Conservation (phyloP, 1,140 invertebrate genomes). For the Thaumetopoea pityocampa region DNA sequence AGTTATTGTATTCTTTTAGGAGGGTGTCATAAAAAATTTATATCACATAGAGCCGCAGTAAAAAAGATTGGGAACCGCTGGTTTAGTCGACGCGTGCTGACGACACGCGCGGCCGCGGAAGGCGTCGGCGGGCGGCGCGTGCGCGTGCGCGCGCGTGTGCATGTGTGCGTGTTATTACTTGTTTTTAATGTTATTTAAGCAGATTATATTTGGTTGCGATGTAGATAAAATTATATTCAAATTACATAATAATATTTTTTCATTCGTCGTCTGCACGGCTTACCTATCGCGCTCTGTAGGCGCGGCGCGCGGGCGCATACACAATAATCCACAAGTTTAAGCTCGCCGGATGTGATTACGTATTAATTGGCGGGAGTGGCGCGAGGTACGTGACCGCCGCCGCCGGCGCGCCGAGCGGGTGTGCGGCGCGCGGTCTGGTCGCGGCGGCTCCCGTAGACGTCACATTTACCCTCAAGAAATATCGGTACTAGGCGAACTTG, state of each 20-base stretch:
- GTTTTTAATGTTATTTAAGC: conserved; percentile 69
- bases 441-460: too few species aligned
- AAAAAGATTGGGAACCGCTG: too few species aligned
- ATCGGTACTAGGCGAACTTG: too few species aligned
- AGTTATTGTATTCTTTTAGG: too few species aligned
- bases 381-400: too few species aligned
- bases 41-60: too few species aligned
- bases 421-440: too few species aligned
- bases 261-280: conserved; percentile 22
- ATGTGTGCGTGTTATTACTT: conserved; percentile 31
- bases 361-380: too few species aligned
- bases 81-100: too few species aligned
- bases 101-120: too few species aligned
- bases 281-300: conserved; percentile 20
- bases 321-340: conserved; percentile 3
- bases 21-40: too few species aligned
- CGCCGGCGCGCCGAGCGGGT: neutral
- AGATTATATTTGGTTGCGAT: conserved; percentile 43
- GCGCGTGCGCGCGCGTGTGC: conserved; percentile 17
- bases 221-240: conserved; percentile 17
- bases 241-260: conserved; percentile 20
- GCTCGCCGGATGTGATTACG: neutral
- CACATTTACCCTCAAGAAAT: too few species aligned
- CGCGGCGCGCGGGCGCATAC: conserved; percentile 5
- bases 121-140: conserved; percentile 4